A percentile compares a stretch with the other conserved stretches of the same genome.
These are phyloP conservation scores for Pelagia noctiluca DNA, from an alignment of 30 jellyfish, hydroid and myxozoan species.

Conservation along the genomic window DNA sequence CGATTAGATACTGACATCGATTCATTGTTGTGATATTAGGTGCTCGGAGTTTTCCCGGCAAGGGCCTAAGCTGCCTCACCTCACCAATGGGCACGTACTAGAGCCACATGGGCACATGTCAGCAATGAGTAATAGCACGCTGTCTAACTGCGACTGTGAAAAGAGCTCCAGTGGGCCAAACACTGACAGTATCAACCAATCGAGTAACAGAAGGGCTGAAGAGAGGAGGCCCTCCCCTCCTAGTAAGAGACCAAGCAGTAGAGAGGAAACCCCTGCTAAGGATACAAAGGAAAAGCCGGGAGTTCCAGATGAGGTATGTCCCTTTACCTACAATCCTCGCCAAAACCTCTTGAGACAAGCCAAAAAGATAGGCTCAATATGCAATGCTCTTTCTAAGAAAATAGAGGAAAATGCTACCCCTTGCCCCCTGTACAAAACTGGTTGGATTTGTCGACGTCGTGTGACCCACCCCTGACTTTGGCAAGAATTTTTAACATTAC, in stretches of 20 bases:
- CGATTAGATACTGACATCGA: no score
- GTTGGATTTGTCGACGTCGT: no score
- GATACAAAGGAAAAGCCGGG: neutral
- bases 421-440: no score
- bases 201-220: neutral
- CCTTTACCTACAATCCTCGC: no score
- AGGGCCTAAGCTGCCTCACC: constrained; percentile 43
- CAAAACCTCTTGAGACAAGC: no score
- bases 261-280: neutral
- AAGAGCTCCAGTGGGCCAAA: constrained; percentile 25
- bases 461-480: no score
- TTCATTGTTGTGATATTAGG: no score
- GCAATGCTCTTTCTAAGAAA: no score
- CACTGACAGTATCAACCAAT: constrained; percentile 19
- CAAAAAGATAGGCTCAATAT: no score
- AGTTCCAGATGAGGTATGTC: neutral
- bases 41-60: constrained; percentile 51
- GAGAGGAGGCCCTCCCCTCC: neutral
- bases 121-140: constrained; percentile 22
- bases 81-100: constrained; percentile 42
- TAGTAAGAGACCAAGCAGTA: neutral
- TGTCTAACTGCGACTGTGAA: constrained; percentile 53
- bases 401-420: no score
- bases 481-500: no score
- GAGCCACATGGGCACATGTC: constrained; percentile 40